These are phyloP conservation scores for Zaprionus africanus DNA, from an alignment of 1,140 invertebrate genomes.

Conservation along the genomic window DNA sequence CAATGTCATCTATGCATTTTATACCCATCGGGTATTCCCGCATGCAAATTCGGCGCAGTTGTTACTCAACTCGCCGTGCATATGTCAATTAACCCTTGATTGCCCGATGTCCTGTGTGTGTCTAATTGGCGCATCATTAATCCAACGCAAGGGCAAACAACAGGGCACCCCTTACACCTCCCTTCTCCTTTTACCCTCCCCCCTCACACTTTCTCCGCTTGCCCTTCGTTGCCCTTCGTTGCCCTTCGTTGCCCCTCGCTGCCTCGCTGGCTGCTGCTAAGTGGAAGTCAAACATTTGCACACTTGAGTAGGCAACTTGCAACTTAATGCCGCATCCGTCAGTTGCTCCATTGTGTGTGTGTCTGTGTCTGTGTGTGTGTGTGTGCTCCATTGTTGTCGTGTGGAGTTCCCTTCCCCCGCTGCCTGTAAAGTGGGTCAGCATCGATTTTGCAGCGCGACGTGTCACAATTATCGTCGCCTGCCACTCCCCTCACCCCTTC, in stretches of 20 bases:
- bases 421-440: slow-evolving; percentile 72
- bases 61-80: background rate
- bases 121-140: slow-evolving; percentile 73
- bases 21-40: background rate
- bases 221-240: background rate
- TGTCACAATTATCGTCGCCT: slow-evolving; percentile 74
- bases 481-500: background rate
- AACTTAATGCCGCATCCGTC: slow-evolving; percentile 78
- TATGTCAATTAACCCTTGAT: background rate
- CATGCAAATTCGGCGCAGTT: background rate
- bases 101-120: slow-evolving; percentile 38
- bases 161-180: background rate
- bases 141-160: slow-evolving; percentile 43
- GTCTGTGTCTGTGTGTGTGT: slow-evolving; percentile 19
- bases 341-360: slow-evolving; percentile 19
- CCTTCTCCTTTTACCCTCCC: background rate
- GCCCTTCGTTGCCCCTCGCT: background rate
- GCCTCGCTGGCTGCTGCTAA: slow-evolving; percentile 34
- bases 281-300: slow-evolving; percentile 78
- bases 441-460: slow-evolving; percentile 76
- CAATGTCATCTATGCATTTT: background rate
- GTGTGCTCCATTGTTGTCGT: slow-evolving; percentile 33
- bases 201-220: background rate
- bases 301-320: slow-evolving; percentile 57
- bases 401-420: background rate